These are phyloP conservation scores for Ormyrus thymus DNA, from an alignment of 2,888 invertebrate species.

Conservation along the genomic window DNA sequence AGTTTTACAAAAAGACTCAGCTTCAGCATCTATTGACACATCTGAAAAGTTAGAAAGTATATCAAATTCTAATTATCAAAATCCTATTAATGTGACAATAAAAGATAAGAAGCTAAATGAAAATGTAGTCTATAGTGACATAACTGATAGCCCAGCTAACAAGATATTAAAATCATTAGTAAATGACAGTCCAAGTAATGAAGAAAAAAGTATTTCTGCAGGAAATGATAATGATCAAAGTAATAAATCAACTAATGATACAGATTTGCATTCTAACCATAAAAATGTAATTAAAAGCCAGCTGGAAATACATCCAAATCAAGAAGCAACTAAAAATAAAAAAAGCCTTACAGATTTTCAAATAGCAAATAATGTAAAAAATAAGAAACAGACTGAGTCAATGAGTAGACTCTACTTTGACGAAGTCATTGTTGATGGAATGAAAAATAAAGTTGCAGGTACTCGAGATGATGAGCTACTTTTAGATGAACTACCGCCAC, in stretches of 20 bases:
- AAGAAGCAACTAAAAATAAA: slow-evolving; percentile 66
- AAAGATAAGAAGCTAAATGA: slow-evolving; percentile 66
- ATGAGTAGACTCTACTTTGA: slow-evolving; percentile 70
- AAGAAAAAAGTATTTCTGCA: slow-evolving; percentile 32
- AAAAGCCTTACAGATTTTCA: slow-evolving; percentile 65
- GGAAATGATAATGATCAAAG: slow-evolving; percentile 54
- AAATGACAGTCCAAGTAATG: slow-evolving; percentile 24
- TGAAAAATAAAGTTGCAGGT: slow-evolving; percentile 68
- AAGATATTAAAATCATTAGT: slow-evolving; percentile 32
- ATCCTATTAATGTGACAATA: slow-evolving; percentile 72
- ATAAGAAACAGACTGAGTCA: slow-evolving; percentile 63
- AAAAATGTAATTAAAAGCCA: slow-evolving; percentile 65
- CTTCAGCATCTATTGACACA: slow-evolving; percentile 63
- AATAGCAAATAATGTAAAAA: slow-evolving; percentile 69
- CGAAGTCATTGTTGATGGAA: slow-evolving; percentile 71
- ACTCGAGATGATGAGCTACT: slow-evolving; percentile 57
- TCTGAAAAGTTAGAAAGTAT: slow-evolving; percentile 66
- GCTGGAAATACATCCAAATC: slow-evolving; percentile 65
- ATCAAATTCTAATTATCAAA: slow-evolving; percentile 63
- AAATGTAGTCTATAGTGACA: slow-evolving; percentile 50
- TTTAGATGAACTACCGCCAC: slow-evolving; percentile 66
- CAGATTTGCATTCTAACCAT: slow-evolving; percentile 59
- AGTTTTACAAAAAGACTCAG: slow-evolving; percentile 65
- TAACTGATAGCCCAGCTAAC: slow-evolving; percentile 54
- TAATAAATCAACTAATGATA: slow-evolving; percentile 61